These are phyloP conservation scores for Apostichopus japonicus DNA, from an alignment of 35 echinoderm and acorn worm genomes.

Conservation along the genomic window DNA sequence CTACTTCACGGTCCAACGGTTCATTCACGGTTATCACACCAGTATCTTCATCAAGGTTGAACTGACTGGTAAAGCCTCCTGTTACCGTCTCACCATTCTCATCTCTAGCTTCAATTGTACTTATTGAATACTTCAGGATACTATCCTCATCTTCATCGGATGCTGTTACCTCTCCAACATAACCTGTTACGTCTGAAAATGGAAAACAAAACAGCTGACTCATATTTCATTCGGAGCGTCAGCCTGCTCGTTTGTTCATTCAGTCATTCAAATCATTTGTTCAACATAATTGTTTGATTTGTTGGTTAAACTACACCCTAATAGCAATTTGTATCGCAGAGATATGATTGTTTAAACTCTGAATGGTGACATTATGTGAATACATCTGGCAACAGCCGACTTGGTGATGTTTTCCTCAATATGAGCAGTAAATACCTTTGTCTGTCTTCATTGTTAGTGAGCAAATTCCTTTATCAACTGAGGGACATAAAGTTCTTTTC, in stretches of 20 bases:
- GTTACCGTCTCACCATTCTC: background rate
- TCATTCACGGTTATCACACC: background rate
- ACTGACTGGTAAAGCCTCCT: background rate
- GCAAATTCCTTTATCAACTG: too few species aligned
- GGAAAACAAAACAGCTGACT: background rate
- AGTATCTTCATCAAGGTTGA: background rate
- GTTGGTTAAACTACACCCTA: too few species aligned
- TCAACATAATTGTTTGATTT: too few species aligned
- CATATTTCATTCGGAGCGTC: background rate
- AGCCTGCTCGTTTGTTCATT: background rate
- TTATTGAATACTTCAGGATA: background rate
- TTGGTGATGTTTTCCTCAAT: too few species aligned
- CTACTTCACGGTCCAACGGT: background rate
- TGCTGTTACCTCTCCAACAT: background rate
- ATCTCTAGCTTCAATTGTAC: background rate
- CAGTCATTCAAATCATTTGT: too few species aligned
- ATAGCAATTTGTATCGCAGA: too few species aligned
- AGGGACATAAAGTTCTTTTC: too few species aligned
- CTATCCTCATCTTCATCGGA: slow-evolving; percentile 15
- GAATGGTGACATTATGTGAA: too few species aligned
- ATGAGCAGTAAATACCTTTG: too few species aligned
- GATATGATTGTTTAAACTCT: too few species aligned
- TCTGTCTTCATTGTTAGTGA: too few species aligned
- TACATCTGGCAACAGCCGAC: too few species aligned
- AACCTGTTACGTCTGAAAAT: background rate